phyloP scores from a whole-genome alignment of 2,888 invertebrate species.

The Sinodicranocentrus sp. region DNA sequence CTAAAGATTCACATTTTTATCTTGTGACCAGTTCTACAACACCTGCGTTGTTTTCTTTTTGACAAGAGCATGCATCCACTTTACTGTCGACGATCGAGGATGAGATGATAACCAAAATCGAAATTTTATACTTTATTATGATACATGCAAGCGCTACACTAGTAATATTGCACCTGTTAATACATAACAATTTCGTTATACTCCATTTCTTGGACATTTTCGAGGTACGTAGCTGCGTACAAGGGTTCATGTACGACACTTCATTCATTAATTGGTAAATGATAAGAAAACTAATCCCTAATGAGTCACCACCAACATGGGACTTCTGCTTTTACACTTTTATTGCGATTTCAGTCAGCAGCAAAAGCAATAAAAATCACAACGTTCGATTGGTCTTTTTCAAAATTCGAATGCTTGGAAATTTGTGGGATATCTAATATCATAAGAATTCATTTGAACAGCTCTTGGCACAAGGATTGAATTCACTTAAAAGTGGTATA shows the following conservation, averaged over 20 bases:
- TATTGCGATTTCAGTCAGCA: not conserved
- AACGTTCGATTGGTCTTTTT: too few relatives aligned
- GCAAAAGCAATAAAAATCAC: not conserved
- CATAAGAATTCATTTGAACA: too few relatives aligned
- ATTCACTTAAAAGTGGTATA: too few relatives aligned
- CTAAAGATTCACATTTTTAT: conserved; percentile 47
- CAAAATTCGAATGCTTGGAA: not conserved
- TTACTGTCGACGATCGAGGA: too few relatives aligned
- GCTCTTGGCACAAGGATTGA: too few relatives aligned
- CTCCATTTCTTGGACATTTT: too few relatives aligned
- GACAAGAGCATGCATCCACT: not conserved
- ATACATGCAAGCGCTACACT: too few relatives aligned
- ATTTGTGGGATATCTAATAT: not conserved
- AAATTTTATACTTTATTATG: too few relatives aligned
- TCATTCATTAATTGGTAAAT: conserved; percentile 10
- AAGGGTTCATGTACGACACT: not conserved
- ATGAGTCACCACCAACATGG: conserved; percentile 24
- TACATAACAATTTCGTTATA: too few relatives aligned
- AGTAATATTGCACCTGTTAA: too few relatives aligned
- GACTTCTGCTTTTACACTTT: not conserved
- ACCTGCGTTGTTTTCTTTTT: conserved; percentile 22
- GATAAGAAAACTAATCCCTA: not conserved
- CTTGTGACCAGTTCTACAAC: conserved; percentile 32
- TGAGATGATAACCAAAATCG: too few relatives aligned
- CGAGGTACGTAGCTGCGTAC: too few relatives aligned